Evolutionary conservation across 37 sponge, comb jelly and placozoan genomes (phyloP).

Genomic region (Mnemiopsis leidyi): DNA sequence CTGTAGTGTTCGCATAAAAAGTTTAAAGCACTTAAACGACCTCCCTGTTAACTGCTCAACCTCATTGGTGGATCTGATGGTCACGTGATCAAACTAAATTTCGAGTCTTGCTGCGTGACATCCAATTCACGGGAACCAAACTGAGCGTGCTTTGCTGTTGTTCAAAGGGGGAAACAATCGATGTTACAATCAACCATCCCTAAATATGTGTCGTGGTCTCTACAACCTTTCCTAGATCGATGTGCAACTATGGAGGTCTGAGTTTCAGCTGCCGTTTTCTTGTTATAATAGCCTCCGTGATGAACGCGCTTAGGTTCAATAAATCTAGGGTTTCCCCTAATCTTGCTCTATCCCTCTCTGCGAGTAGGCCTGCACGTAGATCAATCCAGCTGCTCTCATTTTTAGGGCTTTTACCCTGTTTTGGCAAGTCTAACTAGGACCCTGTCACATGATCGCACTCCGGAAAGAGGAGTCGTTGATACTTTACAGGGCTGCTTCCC

Average conservation of each 20-base stretch:
- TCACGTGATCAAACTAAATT: slow-evolving; percentile 1
- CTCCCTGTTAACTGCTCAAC: not conserved
- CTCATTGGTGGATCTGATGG: not conserved
- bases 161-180: no score
- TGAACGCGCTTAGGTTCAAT: not conserved
- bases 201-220: not conserved
- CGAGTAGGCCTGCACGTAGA: not conserved
- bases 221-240: not conserved
- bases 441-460: not conserved
- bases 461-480: not conserved
- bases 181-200: no score
- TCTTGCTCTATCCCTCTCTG: not conserved
- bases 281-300: not conserved
- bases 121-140: not conserved
- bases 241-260: not conserved
- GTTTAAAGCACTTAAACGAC: slow-evolving; percentile 63
- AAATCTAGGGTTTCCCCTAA: not conserved
- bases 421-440: not conserved
- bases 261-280: not conserved
- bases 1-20: slow-evolving; percentile 8
- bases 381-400: not conserved
- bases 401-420: not conserved
- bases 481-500: not conserved
- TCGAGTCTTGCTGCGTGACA: not conserved
- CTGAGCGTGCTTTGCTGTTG: no score